Percentiles rank a stretch among this genome's conserved stretches.
These are phyloP conservation scores for Tipula lateralis DNA, from an alignment of 2,888 invertebrate genomes.

Conservation along the genomic window DNA sequence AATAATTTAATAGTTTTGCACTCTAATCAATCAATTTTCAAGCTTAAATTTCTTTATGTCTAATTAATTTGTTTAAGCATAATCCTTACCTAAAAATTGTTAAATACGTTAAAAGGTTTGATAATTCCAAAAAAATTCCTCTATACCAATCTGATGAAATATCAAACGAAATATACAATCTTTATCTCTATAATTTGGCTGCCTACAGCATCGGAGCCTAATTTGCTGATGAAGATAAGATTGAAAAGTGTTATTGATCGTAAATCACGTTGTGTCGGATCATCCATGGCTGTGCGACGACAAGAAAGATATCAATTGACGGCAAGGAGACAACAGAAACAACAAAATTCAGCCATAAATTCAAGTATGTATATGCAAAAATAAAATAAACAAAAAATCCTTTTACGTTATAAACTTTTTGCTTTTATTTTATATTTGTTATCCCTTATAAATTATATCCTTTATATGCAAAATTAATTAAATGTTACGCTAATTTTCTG, in stretches of 20 bases:
- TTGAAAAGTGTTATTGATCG: constrained; percentile 93
- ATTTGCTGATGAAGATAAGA: constrained; percentile 89
- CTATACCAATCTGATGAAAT: not conserved
- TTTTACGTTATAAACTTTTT: not conserved
- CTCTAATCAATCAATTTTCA: not conserved
- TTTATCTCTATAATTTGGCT: constrained; percentile 14
- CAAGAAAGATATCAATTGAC: constrained; percentile 68
- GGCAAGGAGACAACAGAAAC: constrained; percentile 51
- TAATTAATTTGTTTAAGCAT: not conserved
- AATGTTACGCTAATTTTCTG: constrained; percentile 5
- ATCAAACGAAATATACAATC: constrained; percentile 14
- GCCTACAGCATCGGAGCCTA: constrained; percentile 86
- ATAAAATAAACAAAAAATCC: not conserved
- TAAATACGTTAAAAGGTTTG: not conserved
- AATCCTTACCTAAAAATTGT: not conserved
- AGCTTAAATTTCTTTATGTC: not conserved
- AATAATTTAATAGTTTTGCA: not conserved
- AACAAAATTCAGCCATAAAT: constrained; percentile 45
- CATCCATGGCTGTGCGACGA: constrained; percentile 75
- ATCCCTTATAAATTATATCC: not conserved
- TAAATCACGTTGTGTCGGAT: constrained; percentile 67
- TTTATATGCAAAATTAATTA: not conserved
- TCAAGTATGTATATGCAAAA: constrained; percentile 43
- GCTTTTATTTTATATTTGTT: not conserved
- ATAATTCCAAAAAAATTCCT: constrained; percentile 7